Conservation (phyloP, 2,888 invertebrate species). For the Serrognathus titanus region DNA sequence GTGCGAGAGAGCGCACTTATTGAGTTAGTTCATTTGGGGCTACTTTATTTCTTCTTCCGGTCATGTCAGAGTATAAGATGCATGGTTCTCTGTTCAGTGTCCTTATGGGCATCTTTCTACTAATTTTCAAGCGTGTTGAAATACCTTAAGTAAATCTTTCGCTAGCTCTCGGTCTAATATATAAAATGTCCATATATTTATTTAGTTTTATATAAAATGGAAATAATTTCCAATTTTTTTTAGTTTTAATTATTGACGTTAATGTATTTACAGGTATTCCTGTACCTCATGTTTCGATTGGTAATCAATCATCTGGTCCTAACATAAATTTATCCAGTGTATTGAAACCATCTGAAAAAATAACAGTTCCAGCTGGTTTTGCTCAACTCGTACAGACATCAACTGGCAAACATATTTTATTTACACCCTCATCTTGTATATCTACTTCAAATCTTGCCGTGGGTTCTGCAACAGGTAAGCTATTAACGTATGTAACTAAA, state of each 20-base stretch:
- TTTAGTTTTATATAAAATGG: too few species aligned
- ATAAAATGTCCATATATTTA: too few species aligned
- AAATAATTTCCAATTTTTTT: conserved; percentile 3
- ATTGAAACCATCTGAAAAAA: conserved; percentile 42
- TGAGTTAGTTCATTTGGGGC: too few species aligned
- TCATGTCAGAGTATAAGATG: too few species aligned
- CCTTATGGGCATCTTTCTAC: too few species aligned
- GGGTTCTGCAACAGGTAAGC: conserved; percentile 35
- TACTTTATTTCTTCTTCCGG: too few species aligned
- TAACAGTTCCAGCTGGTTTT: conserved; percentile 43
- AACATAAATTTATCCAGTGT: conserved; percentile 40
- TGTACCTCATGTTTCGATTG: conserved; percentile 45
- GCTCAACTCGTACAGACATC: conserved; percentile 71
- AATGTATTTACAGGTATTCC: conserved; percentile 48
- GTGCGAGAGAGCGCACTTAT: too few species aligned
- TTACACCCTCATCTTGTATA: conserved; percentile 53
- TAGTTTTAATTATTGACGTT: conserved; percentile 8
- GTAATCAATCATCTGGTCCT: conserved; percentile 20
- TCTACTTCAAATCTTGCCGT: conserved; percentile 41
- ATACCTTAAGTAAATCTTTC: too few species aligned
- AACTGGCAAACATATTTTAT: conserved; percentile 65
- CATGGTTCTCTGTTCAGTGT: too few species aligned
- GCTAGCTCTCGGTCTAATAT: too few species aligned
- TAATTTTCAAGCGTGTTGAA: too few species aligned
- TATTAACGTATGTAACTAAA: too few species aligned